A percentile compares a stretch with the other conserved stretches of the same genome.
These are phyloP conservation scores for Euzetes globulus DNA, from an alignment of 2,888 invertebrate species.

Conservation along the genomic window DNA sequence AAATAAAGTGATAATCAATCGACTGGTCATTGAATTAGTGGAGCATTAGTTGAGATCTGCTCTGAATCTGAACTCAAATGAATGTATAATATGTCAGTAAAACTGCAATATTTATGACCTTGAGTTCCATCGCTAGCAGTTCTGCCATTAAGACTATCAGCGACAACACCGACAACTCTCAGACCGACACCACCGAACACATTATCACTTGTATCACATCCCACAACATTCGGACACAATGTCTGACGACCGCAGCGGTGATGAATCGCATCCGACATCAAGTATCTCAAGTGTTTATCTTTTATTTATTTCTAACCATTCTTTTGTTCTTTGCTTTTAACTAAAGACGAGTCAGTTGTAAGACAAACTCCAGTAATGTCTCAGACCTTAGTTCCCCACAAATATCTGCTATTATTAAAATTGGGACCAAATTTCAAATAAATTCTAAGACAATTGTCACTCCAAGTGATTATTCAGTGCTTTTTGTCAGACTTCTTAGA, in stretches of 20 bases:
- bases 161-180: not conserved
- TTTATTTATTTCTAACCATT: not conserved
- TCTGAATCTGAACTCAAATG: not conserved
- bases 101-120: constrained; percentile 25
- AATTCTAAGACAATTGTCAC: not conserved
- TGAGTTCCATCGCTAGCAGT: constrained; percentile 15
- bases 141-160: constrained; percentile 9
- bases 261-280: constrained; percentile 35
- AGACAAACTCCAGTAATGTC: not conserved
- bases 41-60: not conserved
- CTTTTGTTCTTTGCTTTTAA: not conserved
- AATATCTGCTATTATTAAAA: not conserved
- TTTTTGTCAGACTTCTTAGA: too few species aligned
- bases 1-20: too few species aligned
- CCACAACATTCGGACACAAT: not conserved
- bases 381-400: not conserved
- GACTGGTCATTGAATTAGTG: not conserved
- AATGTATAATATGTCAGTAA: not conserved
- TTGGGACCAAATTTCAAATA: not conserved
- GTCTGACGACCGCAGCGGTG: constrained; percentile 36
- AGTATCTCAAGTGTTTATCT: constrained; percentile 24
- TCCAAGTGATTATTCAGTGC: too few species aligned
- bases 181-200: not conserved
- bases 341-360: not conserved
- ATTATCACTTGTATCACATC: not conserved